Evolutionary conservation across 2,113 vertebrate genomes (phyloP), one percentile per base, ranked within the genome.

Genomic region (Rattus rattus): DNA sequence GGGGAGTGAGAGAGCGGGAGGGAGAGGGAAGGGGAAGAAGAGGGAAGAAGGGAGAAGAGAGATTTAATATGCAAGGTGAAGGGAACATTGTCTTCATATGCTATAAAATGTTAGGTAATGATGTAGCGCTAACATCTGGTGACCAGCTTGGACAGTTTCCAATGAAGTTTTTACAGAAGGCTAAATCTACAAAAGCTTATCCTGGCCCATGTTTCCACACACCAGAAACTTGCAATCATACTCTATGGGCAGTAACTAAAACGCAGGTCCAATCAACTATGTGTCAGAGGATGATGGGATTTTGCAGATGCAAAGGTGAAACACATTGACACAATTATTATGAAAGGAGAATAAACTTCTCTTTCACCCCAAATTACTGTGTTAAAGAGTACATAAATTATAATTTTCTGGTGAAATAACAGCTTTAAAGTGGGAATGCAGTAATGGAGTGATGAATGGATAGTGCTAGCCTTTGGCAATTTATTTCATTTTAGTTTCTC

Each of bases 301-400:
- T 98, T 97, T 96, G 91, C 92, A 97, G 76, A 96, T 94, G 93
- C 95, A 98, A 97, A 98, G 97, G 96, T 98, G 98, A 98, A 98
- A 96, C 70, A 93, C 70, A 94, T 94, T 97, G 96, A 97, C 97
- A 97, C 73, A 89, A 88, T 98, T 97, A 98, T 98, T 98, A 96
- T 93, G 91, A 96, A 98, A 97, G 81, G 97, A 98, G 98, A 97
- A 98, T 96, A 0, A 98, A 98, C 98, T 90, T 97, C 96, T 96
- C 94, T 96, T 95, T 96, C 72, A 95, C 93, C 95, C 91, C 92
- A 98, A 98, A 97, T 98, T 97, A 98, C 98, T 94, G 95, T 98
- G 96, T 97, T 96, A 97, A 98, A 97, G 96, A 97, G 92, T 98
- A 94, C 98, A 95, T 98, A 98, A 98, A 98, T 98, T 97, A 97